Evolutionary conservation across 2,888 invertebrate genomes (phyloP).

Genomic region (Mermis nigrescens): DNA sequence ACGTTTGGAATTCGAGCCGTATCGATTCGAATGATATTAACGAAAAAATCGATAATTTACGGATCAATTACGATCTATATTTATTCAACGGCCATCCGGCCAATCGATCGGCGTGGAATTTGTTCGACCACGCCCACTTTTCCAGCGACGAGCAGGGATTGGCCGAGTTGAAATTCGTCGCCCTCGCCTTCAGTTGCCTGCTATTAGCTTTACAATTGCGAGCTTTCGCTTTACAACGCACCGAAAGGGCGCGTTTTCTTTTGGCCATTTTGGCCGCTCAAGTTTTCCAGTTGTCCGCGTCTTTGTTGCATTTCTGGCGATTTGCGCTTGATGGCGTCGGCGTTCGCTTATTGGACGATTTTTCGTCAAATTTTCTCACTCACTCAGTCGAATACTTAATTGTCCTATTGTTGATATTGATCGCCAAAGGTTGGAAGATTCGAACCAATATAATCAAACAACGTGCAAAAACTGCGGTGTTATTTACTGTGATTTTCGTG

Average conservation of each 20-base stretch:
- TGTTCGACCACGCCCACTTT: conserved; percentile 67
- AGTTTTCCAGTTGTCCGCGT: conserved; percentile 51
- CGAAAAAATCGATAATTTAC: conserved; percentile 35
- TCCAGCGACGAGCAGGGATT: conserved; percentile 79
- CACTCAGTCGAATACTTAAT: conserved; percentile 40
- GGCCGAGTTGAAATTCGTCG: conserved; percentile 58
- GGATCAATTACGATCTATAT: conserved; percentile 86
- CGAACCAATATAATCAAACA: neutral
- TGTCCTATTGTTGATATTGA: conserved; percentile 67
- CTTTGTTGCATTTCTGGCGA: conserved; percentile 65
- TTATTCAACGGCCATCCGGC: conserved; percentile 88
- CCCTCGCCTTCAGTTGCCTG: conserved; percentile 11
- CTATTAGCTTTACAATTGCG: neutral
- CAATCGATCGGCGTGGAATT: conserved; percentile 48
- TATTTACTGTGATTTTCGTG: conserved; percentile 47
- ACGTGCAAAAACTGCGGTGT: neutral
- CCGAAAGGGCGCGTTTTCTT: conserved; percentile 10
- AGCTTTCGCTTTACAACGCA: too few relatives aligned
- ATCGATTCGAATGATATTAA: conserved; percentile 8
- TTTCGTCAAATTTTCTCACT: conserved; percentile 29
- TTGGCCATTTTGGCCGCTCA: conserved; percentile 18
- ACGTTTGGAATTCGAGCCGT: conserved; percentile 29
- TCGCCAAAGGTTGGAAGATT: conserved; percentile 83
- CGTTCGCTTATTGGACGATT: conserved; percentile 48
- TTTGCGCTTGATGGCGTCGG: conserved; percentile 79